These are phyloP conservation scores for Amiota communis DNA, from an alignment of 2,888 invertebrate genomes.

Conservation along the genomic window DNA sequence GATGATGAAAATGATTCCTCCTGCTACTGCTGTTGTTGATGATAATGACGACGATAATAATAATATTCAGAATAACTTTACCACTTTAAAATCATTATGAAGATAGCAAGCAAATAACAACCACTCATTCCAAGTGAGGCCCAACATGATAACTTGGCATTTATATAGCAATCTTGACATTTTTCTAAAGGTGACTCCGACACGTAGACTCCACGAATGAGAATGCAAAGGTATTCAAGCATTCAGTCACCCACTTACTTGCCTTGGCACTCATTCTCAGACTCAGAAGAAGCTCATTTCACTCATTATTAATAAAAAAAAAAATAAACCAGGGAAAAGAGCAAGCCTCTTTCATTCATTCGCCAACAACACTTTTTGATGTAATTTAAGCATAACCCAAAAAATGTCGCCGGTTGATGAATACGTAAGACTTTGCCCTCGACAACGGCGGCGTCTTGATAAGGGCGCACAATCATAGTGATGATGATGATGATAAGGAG, in stretches of 20 bases:
- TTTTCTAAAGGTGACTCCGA: constrained; percentile 46
- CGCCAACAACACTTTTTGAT: constrained; percentile 58
- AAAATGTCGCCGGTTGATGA: constrained; percentile 49
- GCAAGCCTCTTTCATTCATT: too few species aligned
- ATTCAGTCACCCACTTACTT: constrained; percentile 9
- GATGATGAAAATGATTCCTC: too few species aligned
- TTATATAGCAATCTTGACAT: constrained; percentile 56
- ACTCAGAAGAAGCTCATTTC: too few species aligned
- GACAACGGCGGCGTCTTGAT: constrained; percentile 45
- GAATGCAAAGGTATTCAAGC: constrained; percentile 48
- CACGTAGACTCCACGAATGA: constrained; percentile 26
- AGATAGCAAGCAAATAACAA: constrained; percentile 19
- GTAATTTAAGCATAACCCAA: constrained; percentile 65
- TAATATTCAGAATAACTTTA: constrained; percentile 16
- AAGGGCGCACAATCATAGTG: constrained; percentile 26
- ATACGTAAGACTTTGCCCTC: constrained; percentile 10
- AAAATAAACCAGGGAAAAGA: too few species aligned
- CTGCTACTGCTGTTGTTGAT: neutral
- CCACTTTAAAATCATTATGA: constrained; percentile 31
- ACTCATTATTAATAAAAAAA: too few species aligned
- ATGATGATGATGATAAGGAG: constrained; percentile 10
- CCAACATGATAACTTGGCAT: constrained; percentile 45
- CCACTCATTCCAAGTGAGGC: neutral
- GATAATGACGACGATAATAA: neutral
- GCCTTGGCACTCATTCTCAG: neutral